These are phyloP conservation scores for Delichon dasypus DNA, from an alignment of 2,797 vertebrate species.

Conservation along the genomic window DNA sequence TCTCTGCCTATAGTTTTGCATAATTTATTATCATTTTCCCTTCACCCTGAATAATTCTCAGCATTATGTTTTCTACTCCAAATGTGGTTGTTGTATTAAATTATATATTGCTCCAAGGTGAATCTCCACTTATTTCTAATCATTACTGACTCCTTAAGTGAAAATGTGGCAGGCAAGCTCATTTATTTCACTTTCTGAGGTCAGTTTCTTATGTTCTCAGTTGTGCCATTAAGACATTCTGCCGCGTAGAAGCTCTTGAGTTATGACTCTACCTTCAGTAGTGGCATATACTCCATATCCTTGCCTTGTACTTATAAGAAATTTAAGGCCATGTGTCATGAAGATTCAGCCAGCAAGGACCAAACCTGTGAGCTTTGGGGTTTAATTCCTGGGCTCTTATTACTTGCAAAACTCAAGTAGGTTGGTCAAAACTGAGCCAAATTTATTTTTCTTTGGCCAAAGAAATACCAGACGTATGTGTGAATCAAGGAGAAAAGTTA, in stretches of 20 bases:
- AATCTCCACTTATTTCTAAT: neutral
- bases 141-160: neutral
- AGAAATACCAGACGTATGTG: neutral
- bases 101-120: neutral
- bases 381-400: neutral
- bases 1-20: neutral
- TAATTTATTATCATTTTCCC: neutral
- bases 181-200: neutral
- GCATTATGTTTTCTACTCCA: neutral
- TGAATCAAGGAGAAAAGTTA: neutral
- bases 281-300: neutral
- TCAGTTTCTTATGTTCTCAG: neutral
- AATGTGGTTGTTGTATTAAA: neutral
- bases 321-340: neutral
- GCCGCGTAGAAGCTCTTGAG: neutral
- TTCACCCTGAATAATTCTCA: neutral
- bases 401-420: neutral
- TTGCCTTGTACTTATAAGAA: neutral
- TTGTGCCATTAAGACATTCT: neutral
- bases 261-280: neutral
- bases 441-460: neutral
- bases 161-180: neutral
- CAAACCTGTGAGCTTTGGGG: neutral
- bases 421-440: neutral
- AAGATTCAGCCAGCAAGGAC: neutral